These are phyloP conservation scores for Lordiphosa clarofinis DNA, from an alignment of 1,140 invertebrate genomes.

Conservation along the genomic window DNA sequence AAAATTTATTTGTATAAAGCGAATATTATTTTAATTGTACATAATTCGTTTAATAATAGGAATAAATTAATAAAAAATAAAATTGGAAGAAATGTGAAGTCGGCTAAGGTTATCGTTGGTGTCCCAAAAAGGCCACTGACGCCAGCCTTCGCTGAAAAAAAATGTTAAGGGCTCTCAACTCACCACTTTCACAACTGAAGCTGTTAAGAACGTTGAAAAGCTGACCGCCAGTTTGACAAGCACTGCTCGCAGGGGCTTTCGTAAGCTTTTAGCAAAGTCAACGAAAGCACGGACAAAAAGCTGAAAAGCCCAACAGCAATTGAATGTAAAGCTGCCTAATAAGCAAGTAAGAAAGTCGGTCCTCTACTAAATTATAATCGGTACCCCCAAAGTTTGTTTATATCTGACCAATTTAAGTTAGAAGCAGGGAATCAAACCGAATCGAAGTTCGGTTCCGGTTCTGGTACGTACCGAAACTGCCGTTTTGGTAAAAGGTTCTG, in stretches of 20 bases:
- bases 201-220: constrained; percentile 18
- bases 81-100: not conserved
- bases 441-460: too few relatives aligned
- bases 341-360: too few relatives aligned
- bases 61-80: constrained; percentile 6
- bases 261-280: constrained; percentile 62
- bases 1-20: not conserved
- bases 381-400: too few relatives aligned
- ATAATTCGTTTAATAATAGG: constrained; percentile 5
- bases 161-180: not conserved
- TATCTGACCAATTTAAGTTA: too few relatives aligned
- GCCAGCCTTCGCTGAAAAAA: not conserved
- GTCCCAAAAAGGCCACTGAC: constrained; percentile 1
- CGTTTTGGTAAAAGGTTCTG: too few relatives aligned
- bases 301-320: not conserved
- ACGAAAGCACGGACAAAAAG: constrained; percentile 13
- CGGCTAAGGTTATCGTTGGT: constrained; percentile 3
- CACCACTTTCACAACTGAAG: constrained; percentile 2
- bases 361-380: too few relatives aligned
- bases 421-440: too few relatives aligned
- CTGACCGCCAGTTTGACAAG: constrained; percentile 22
- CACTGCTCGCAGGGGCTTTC: not conserved
- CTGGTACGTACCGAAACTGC: too few relatives aligned
- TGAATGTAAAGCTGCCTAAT: too few relatives aligned
- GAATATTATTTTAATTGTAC: constrained; percentile 5